Conservation (phyloP, 2,113 vertebrate genomes). For the Eurystomus gularis region DNA sequence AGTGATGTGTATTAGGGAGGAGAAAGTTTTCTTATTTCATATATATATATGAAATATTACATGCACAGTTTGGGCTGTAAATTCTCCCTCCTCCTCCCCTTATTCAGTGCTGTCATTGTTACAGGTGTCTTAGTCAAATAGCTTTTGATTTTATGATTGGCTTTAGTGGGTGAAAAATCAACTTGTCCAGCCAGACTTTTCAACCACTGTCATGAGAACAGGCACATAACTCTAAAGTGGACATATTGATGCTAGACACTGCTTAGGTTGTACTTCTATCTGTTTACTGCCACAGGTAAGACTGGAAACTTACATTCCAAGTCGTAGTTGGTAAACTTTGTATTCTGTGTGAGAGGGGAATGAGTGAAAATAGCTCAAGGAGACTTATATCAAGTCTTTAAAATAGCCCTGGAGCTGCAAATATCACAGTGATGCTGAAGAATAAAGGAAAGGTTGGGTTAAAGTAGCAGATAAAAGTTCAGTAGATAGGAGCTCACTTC, state of each 20-base stretch:
- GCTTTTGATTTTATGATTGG: background rate
- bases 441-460: background rate
- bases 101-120: background rate
- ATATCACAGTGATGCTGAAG: background rate
- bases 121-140: background rate
- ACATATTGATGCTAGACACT: background rate
- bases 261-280: background rate
- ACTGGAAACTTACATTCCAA: background rate
- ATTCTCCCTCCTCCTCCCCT: background rate
- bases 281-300: background rate
- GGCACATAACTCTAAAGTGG: background rate
- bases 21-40: background rate
- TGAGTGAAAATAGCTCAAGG: background rate
- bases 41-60: background rate
- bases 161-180: background rate
- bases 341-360: background rate
- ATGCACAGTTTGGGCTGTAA: background rate
- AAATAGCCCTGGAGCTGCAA: background rate
- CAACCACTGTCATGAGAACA: background rate
- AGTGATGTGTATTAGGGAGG: background rate
- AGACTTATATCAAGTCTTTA: background rate
- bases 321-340: background rate
- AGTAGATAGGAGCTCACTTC: background rate
- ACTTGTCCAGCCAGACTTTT: background rate
- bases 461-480: background rate